Evolutionary conservation across 2,113 vertebrate genomes (phyloP), one percentile per base, ranked within the genome.

Genomic region (Semnornis frantzii): DNA sequence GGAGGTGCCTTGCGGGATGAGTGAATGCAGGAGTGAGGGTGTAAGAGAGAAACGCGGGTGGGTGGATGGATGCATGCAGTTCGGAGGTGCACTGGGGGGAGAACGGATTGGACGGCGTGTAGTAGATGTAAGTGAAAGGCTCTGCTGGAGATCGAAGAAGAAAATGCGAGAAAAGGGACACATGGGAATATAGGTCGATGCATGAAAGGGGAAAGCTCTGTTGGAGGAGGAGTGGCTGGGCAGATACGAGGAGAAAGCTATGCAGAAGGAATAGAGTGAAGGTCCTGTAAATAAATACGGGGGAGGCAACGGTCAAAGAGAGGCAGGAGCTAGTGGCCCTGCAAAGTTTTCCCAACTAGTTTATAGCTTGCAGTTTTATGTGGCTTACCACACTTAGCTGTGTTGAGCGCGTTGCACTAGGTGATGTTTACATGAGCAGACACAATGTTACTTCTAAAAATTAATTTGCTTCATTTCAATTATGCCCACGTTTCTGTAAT

Each of bases 71-170:
- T 12, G 15, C 6, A 1, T 44, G 60, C 20, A 3, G 31, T 25
- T 3, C 18, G 57, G 78, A 8, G 34, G 31, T 27, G n/a, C 37
- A 13, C 2, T 12, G 46, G 3, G 28, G 33, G 48, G 1, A 37
- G n/a, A 63, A 4, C 21, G 44, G 10, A 0, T 0, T 20, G 31
- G 5, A 2, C 13, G 24, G 48, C 4, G 6, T n/a, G 44, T 20
- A 87, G 65, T 20, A 87, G 65, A 4, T 62, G 46, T 8, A 2
- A 15, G 15, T 2, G 46, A 3, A 27, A 30, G 25, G 5, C 21
- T 42, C 24, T 8, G 0, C 25, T 5, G 76, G 48, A 16, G 54
- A 23, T 1, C 31, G 82, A 28, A 68, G 75, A 11, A 16, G 5
- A 57, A 30, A 8, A 19, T 15, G 3, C 50, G 3, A 15, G 68